Percentiles rank a stretch among this genome's conserved stretches.
phyloP scores from a whole-genome alignment of 1,140 invertebrate species.

The Phortica variegata region DNA sequence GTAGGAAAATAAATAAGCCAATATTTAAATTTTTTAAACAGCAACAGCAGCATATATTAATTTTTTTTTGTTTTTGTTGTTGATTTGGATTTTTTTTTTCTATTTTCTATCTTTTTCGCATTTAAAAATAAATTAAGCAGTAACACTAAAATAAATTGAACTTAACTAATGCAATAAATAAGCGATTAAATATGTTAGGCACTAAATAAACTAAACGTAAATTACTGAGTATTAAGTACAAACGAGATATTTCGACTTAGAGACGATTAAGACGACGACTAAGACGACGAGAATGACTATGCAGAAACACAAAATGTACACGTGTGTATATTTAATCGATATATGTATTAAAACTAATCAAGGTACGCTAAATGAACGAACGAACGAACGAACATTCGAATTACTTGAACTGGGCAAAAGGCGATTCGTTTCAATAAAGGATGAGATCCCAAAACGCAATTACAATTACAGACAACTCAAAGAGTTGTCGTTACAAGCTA shows the following conservation, averaged over 20 bases:
- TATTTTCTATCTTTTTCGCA: constrained; percentile 28
- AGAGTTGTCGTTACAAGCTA: no score
- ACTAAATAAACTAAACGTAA: constrained; percentile 37
- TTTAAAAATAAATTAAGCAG: constrained; percentile 22
- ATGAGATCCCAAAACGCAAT: no score
- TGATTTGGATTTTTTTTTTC: constrained; percentile 21
- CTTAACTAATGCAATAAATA: constrained; percentile 50
- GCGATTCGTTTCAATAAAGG: no score
- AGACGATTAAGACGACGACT: no score
- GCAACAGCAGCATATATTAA: constrained; percentile 47
- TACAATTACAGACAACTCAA: no score
- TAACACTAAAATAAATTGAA: constrained; percentile 37
- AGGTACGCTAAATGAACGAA: neutral
- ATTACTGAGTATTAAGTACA: constrained; percentile 11
- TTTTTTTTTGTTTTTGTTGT: constrained; percentile 20
- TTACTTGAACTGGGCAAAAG: neutral
- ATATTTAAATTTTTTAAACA: constrained; percentile 44
- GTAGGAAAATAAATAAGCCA: constrained; percentile 41
- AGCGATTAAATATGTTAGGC: constrained; percentile 27
- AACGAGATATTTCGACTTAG: no score
- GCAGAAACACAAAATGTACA: no score
- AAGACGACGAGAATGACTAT: no score
- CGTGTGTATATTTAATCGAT: no score
- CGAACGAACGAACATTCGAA: constrained; percentile 1
- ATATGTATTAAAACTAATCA: no score